Evolutionary conservation across 2,113 vertebrate species (phyloP).

Genomic region (Paracyprichromis sp.): DNA sequence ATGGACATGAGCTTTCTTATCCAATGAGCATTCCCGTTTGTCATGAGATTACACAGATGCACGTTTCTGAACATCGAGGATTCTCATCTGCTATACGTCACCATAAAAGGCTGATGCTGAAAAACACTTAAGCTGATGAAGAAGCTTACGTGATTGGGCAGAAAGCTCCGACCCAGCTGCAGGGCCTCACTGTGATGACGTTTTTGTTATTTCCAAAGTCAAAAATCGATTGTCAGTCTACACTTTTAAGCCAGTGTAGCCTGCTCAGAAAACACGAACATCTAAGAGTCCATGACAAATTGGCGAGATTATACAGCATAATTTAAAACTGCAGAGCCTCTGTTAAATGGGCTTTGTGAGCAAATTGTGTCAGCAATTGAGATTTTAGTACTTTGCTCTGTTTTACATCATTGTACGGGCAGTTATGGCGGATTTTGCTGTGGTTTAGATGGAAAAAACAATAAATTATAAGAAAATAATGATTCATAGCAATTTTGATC

Average conservation of each 20-base stretch:
- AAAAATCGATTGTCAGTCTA: background rate
- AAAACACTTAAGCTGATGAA: background rate
- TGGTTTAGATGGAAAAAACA: background rate
- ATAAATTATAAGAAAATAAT: background rate
- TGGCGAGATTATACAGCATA: background rate
- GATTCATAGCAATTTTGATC: background rate
- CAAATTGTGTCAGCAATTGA: background rate
- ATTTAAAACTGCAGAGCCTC: background rate
- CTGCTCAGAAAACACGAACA: background rate
- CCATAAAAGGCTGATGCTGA: background rate
- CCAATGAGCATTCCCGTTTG: background rate
- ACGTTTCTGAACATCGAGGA: background rate
- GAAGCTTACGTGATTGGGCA: background rate
- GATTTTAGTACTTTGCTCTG: background rate
- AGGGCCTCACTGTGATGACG: background rate
- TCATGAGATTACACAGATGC: background rate
- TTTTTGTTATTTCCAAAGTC: background rate
- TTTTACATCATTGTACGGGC: background rate
- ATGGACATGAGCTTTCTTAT: background rate
- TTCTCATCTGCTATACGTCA: background rate
- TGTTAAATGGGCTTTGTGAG: background rate
- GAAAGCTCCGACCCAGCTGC: background rate
- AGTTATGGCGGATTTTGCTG: fast-evolving
- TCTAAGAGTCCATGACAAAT: background rate
- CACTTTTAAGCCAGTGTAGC: background rate